A percentile compares a stretch with the other conserved stretches of the same genome.
Evolutionary conservation across 2,113 vertebrate species (phyloP).

Genomic region (Heterochromis multidens): DNA sequence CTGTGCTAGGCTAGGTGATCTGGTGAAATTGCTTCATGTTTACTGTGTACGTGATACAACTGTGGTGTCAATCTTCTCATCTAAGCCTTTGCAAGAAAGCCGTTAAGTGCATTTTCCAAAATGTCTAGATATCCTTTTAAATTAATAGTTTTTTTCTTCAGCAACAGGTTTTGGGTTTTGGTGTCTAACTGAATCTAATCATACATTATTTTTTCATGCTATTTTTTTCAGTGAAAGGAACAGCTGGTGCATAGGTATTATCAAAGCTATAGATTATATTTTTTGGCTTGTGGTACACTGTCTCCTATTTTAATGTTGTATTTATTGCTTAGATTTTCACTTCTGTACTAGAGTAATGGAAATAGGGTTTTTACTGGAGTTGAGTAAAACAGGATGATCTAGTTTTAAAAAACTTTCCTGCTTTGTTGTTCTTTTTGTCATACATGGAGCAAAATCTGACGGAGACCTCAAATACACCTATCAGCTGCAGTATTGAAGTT

Average conservation of each 20-base stretch:
- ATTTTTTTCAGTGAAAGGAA: background rate
- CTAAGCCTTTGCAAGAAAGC: background rate
- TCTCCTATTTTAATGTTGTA: background rate
- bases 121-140: background rate
- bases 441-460: background rate
- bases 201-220: background rate
- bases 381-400: conserved; percentile 13
- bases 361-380: background rate
- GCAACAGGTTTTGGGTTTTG: background rate
- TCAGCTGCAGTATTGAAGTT: background rate
- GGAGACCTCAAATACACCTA: background rate
- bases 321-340: conserved; percentile 21
- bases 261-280: background rate
- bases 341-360: background rate
- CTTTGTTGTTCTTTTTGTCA: background rate
- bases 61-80: background rate
- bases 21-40: background rate
- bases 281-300: background rate
- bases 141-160: background rate
- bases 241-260: background rate
- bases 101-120: background rate
- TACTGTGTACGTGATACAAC: background rate
- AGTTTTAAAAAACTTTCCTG: conserved; percentile 2
- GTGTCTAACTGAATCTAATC: background rate
- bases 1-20: background rate